phyloP scores from a whole-genome alignment of 2,797 vertebrate species.

The Anas acuta region DNA sequence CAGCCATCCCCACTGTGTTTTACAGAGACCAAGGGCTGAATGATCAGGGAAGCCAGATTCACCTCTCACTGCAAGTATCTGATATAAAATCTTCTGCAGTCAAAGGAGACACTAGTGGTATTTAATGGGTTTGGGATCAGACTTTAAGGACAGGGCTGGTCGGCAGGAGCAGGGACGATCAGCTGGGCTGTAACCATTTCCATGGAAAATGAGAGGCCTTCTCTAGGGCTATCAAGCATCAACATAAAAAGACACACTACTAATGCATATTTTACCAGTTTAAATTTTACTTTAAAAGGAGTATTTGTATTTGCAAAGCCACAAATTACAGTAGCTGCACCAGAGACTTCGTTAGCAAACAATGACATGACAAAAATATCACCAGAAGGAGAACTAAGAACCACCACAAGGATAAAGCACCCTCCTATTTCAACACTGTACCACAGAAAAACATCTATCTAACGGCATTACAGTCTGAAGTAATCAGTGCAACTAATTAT shows the following conservation, averaged over 20 bases:
- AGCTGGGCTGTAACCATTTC: not conserved
- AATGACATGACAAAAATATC: not conserved
- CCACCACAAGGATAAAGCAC: conserved; percentile 14
- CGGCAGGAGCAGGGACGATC: not conserved
- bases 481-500: conserved; percentile 77
- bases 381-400: not conserved
- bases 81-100: not conserved
- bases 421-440: not conserved
- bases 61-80: not conserved
- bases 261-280: not conserved
- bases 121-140: not conserved
- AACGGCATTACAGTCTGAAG: conserved; percentile 29
- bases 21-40: not conserved
- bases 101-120: not conserved
- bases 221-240: not conserved
- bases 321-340: not conserved
- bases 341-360: not conserved
- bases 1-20: not conserved
- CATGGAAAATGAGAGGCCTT: not conserved
- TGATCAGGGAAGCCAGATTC: not conserved
- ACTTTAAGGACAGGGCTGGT: not conserved
- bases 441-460: conserved; percentile 68
- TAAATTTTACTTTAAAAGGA: not conserved
- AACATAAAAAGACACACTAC: not conserved
- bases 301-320: not conserved